phyloP scores from a whole-genome alignment of 2,888 invertebrate genomes.

The Blastobasis lacticolella region DNA sequence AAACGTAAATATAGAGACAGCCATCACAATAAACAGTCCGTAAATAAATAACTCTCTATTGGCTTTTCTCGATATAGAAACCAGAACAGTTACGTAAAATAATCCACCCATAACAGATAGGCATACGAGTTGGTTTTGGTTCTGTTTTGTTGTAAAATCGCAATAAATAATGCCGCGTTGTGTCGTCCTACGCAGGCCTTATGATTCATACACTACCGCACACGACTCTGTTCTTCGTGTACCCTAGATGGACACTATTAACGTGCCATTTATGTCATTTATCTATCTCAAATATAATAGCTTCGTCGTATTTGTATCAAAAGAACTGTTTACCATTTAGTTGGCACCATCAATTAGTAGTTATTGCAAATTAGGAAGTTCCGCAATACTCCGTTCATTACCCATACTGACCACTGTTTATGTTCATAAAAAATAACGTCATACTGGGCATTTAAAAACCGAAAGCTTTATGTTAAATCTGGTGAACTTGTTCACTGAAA shows the following conservation, averaged over 20 bases:
- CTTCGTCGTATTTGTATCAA: no score
- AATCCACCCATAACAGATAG: neutral
- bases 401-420: no score
- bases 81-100: neutral
- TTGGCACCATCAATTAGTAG: neutral
- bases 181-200: slow-evolving; percentile 7
- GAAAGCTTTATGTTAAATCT: no score
- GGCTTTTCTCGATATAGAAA: neutral
- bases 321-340: no score
- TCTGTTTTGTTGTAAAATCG: slow-evolving; percentile 6
- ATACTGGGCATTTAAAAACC: no score
- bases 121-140: slow-evolving; percentile 7
- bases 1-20: no score
- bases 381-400: no score
- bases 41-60: neutral
- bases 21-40: no score
- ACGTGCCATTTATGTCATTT: slow-evolving; percentile 10
- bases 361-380: no score
- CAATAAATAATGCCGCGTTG: slow-evolving; percentile 7
- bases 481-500: no score
- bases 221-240: slow-evolving; percentile 2
- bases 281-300: slow-evolving; percentile 3
- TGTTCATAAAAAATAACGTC: no score
- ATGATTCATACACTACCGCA: slow-evolving; percentile 8
- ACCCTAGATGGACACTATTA: slow-evolving; percentile 7